Conservation (phyloP, 2,797 vertebrate genomes). For the Diceros bicornis region DNA sequence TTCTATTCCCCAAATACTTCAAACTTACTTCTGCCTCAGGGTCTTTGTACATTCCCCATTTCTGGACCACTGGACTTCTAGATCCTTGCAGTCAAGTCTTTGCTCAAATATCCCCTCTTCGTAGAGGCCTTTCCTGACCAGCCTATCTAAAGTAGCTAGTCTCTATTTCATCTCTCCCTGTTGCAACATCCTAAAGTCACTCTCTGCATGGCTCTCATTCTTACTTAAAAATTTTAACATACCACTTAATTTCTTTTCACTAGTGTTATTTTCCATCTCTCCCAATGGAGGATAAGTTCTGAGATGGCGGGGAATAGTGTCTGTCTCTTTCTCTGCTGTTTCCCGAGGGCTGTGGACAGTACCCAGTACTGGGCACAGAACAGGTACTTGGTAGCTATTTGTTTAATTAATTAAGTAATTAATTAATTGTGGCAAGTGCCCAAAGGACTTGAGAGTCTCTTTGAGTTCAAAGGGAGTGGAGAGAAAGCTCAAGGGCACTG, state of each 20-base stretch:
- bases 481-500: background rate
- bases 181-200: background rate
- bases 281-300: background rate
- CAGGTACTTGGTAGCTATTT: background rate
- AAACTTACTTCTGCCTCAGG: background rate
- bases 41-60: background rate
- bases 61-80: background rate
- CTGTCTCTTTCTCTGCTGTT: background rate
- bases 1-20: background rate
- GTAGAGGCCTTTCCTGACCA: background rate
- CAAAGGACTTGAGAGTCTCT: background rate
- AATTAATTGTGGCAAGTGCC: background rate
- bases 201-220: background rate
- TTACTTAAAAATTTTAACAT: background rate
- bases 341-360: background rate
- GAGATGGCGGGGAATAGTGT: background rate
- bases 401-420: background rate
- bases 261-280: background rate
- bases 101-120: background rate
- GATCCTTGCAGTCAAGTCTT: background rate
- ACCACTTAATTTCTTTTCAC: background rate
- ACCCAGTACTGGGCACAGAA: background rate
- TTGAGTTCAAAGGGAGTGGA: background rate
- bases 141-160: background rate
- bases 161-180: background rate